Conservation (phyloP, 2,113 vertebrate genomes). For the Boleophthalmus pectinirostris region DNA sequence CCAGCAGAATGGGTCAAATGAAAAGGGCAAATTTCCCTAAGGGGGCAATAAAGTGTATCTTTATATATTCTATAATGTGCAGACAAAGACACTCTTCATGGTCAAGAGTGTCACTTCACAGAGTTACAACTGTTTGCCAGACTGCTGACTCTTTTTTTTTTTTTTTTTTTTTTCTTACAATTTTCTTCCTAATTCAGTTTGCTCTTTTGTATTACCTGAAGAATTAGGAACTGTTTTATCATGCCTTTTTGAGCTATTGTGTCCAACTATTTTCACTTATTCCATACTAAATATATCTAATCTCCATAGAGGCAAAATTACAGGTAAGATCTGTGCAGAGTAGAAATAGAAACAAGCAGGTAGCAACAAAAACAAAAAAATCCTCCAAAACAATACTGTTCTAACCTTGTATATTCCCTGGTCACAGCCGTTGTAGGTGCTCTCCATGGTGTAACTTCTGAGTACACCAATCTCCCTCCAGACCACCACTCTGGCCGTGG, state of each 20-base stretch:
- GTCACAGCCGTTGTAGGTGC: constrained; percentile 89
- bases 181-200: no score
- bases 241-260: neutral
- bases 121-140: neutral
- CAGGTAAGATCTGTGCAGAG: no score
- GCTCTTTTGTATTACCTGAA: no score
- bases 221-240: no score
- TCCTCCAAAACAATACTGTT: neutral
- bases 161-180: no score
- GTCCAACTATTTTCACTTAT: no score
- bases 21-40: no score
- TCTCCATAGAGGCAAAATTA: no score
- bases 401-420: constrained; percentile 89
- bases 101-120: neutral
- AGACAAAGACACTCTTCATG: neutral
- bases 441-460: constrained; percentile 95
- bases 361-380: neutral
- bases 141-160: neutral
- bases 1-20: no score
- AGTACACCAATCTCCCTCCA: constrained; percentile 91
- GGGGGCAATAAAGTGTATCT: no score
- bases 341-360: neutral
- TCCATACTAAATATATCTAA: no score
- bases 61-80: neutral
- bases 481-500: constrained; percentile 89